phyloP scores from a whole-genome alignment of 2,797 vertebrate genomes.

The Brachyrhaphis roseni region DNA sequence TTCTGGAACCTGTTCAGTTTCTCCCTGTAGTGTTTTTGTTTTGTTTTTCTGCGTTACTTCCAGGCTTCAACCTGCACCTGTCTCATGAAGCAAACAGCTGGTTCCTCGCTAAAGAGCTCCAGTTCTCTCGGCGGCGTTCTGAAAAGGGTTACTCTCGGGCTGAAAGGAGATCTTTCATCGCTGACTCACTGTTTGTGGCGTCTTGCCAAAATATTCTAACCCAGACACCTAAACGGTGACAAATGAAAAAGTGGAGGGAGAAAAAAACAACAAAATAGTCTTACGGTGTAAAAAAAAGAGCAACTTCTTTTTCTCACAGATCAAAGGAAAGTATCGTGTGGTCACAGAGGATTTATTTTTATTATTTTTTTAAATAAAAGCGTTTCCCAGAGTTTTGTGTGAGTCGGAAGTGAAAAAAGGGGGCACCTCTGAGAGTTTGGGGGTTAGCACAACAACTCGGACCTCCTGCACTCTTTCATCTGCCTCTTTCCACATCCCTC shows the following conservation, averaged over 20 bases:
- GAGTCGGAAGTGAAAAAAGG: constrained; percentile 49
- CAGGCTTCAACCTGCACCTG: neutral
- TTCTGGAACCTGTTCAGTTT: neutral
- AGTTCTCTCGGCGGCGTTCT: constrained; percentile 36
- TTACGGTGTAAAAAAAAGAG: neutral
- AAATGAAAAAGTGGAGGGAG: neutral
- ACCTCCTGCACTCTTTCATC: constrained; percentile 72
- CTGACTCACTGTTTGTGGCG: neutral
- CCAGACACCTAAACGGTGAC: neutral
- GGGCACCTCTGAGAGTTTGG: constrained; percentile 34
- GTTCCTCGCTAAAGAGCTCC: neutral
- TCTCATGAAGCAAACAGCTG: constrained; percentile 5
- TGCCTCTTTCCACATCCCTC: constrained; percentile 62
- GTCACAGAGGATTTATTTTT: constrained; percentile 6
- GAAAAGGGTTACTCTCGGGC: constrained; percentile 20
- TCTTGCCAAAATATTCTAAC: constrained; percentile 4
- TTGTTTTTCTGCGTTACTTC: neutral
- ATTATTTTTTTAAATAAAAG: constrained; percentile 25
- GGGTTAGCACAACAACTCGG: constrained; percentile 71
- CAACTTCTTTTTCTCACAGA: constrained; percentile 1
- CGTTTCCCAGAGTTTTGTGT: constrained; percentile 38
- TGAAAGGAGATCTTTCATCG: constrained; percentile 27
- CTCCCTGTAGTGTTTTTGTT: neutral
- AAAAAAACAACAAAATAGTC: neutral
- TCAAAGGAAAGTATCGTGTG: neutral